phyloP scores from a whole-genome alignment of 2,888 invertebrate genomes.

The Volucella inanis region DNA sequence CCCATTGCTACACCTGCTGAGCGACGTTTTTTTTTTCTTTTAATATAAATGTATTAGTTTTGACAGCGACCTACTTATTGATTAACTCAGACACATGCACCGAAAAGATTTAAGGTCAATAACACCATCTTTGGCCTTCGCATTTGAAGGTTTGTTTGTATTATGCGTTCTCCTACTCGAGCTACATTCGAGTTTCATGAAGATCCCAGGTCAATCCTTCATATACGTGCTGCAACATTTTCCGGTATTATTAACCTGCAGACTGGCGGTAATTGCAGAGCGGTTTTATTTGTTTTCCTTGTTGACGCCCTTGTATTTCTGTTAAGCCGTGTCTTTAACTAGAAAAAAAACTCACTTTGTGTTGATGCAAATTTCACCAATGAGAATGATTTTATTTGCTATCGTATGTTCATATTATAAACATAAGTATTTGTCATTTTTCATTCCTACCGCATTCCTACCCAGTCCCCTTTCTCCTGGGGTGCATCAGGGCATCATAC shows the following conservation, averaged over 20 bases:
- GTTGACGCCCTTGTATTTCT: background rate
- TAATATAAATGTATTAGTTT: background rate
- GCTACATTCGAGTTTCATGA: background rate
- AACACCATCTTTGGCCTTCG: constrained; percentile 8
- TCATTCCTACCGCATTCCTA: no score
- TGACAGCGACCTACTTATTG: constrained; percentile 4
- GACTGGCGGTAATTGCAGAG: constrained; percentile 13
- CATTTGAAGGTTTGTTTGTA: constrained; percentile 4
- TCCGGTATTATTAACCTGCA: constrained; percentile 14
- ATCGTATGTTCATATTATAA: no score
- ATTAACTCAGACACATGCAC: background rate
- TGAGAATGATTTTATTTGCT: no score
- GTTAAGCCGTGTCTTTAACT: background rate
- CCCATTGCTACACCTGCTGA: constrained; percentile 6
- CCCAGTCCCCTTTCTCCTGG: no score
- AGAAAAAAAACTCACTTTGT: background rate
- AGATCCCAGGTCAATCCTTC: background rate
- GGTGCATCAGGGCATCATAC: no score
- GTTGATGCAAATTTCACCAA: no score
- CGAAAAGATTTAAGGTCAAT: constrained; percentile 31
- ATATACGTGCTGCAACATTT: background rate
- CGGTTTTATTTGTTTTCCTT: constrained; percentile 21
- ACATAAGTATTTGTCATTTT: no score
- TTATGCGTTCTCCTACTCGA: background rate
- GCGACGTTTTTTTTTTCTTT: background rate